phyloP scores from a whole-genome alignment of 2,113 vertebrate genomes.

The Emydocephalus ijimae region DNA sequence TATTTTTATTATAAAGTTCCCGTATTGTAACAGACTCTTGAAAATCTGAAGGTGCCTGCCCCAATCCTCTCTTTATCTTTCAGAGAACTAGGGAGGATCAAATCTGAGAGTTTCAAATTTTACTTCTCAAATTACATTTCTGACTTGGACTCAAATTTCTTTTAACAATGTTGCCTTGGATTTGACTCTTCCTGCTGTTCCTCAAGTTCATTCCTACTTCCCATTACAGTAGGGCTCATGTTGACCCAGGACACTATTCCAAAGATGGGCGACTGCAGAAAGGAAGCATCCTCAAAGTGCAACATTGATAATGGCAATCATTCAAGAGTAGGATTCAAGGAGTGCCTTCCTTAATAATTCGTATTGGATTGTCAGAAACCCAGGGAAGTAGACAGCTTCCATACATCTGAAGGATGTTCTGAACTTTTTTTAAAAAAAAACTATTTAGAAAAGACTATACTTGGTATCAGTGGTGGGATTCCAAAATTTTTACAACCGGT shows the following conservation, averaged over 20 bases:
- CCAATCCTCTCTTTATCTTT: no score
- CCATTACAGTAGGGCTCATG: neutral
- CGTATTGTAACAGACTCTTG: no score
- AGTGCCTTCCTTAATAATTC: neutral
- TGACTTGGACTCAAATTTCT: neutral
- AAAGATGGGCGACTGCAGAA: neutral
- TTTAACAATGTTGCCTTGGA: neutral
- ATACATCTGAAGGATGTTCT: no score
- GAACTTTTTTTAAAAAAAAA: no score
- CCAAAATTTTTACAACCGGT: no score
- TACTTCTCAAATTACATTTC: neutral
- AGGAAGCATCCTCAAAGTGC: neutral
- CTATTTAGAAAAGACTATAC: neutral
- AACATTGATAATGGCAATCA: neutral
- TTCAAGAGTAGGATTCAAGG: neutral
- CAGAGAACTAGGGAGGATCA: neutral
- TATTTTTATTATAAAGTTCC: no score
- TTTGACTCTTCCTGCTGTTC: neutral
- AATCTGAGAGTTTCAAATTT: neutral
- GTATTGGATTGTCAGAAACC: neutral
- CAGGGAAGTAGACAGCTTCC: neutral
- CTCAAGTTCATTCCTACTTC: neutral
- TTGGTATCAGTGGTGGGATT: no score
- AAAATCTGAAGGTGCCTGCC: no score
- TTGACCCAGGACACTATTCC: neutral